These are phyloP conservation scores for Macrostomum cliftonense DNA, from an alignment of 2,888 invertebrate genomes.

Conservation along the genomic window DNA sequence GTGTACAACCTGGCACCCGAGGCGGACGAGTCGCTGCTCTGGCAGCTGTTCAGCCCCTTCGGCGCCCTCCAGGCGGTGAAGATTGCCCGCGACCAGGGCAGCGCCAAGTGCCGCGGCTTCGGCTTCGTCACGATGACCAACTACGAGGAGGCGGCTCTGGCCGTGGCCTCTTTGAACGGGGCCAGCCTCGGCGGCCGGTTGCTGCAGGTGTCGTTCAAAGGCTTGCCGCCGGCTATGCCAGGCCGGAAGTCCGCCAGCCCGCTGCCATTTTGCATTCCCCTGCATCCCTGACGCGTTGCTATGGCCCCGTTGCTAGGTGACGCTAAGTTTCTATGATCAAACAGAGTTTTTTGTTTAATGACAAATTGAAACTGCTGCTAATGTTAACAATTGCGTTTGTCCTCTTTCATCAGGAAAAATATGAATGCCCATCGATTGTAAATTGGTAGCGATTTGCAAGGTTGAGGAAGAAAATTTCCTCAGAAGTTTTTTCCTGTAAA, in stretches of 20 bases:
- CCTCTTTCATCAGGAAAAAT: no score
- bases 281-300: no score
- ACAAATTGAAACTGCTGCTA: no score
- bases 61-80: slow-evolving; percentile 91
- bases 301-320: no score
- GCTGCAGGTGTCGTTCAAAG: slow-evolving; percentile 33
- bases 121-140: slow-evolving; percentile 96
- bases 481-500: no score
- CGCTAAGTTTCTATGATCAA: no score
- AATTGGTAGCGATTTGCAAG: no score
- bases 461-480: no score
- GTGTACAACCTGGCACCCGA: slow-evolving; percentile 78
- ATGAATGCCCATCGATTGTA: no score
- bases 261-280: no score
- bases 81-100: slow-evolving; percentile 79
- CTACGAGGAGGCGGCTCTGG: slow-evolving; percentile 85
- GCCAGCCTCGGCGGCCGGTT: slow-evolving; percentile 23
- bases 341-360: no score
- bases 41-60: slow-evolving; percentile 88
- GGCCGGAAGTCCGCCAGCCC: not conserved
- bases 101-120: slow-evolving; percentile 92
- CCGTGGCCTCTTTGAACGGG: slow-evolving; percentile 84
- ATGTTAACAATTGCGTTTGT: no score
- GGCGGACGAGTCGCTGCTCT: slow-evolving; percentile 70
- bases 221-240: not conserved